Evolutionary conservation across 2,888 invertebrate genomes (phyloP).

Genomic region (Cetonia aurata): DNA sequence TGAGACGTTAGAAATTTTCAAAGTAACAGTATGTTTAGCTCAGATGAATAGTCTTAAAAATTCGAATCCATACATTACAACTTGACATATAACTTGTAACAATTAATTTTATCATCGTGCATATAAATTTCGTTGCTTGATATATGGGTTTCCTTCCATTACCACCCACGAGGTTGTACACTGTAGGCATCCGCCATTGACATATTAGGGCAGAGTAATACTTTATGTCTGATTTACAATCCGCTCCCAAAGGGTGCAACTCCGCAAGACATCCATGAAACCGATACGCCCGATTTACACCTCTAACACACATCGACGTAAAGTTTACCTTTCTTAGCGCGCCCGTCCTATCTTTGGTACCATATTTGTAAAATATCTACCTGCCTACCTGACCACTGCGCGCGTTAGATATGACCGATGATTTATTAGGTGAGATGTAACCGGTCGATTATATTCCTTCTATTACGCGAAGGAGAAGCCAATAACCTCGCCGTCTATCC

Average conservation of each 20-base stretch:
- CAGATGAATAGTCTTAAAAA: not conserved
- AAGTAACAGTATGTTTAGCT: no score
- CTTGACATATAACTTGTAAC: conserved; percentile 18
- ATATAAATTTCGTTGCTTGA: conserved; percentile 29
- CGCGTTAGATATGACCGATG: conserved; percentile 61
- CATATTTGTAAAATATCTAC: conserved; percentile 62
- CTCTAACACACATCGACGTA: conserved; percentile 49
- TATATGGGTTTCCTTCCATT: conserved; percentile 44
- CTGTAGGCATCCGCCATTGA: conserved; percentile 47
- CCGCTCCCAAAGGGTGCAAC: conserved; percentile 60
- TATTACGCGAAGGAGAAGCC: conserved; percentile 48
- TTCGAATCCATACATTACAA: not conserved
- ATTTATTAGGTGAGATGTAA: conserved; percentile 61
- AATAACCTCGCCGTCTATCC: conserved; percentile 45
- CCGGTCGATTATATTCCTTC: conserved; percentile 56
- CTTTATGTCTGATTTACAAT: conserved; percentile 57
- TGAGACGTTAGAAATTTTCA: no score
- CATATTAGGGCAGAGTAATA: conserved; percentile 44
- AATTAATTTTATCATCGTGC: conserved; percentile 28
- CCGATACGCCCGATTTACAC: conserved; percentile 45
- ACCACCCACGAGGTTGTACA: conserved; percentile 63
- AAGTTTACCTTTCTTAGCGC: conserved; percentile 53
- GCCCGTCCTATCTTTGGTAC: conserved; percentile 51
- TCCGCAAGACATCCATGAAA: conserved; percentile 53
- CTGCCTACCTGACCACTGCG: conserved; percentile 51